Evolutionary conservation across 2,113 vertebrate genomes (phyloP).

Genomic region (Strix uralensis): DNA sequence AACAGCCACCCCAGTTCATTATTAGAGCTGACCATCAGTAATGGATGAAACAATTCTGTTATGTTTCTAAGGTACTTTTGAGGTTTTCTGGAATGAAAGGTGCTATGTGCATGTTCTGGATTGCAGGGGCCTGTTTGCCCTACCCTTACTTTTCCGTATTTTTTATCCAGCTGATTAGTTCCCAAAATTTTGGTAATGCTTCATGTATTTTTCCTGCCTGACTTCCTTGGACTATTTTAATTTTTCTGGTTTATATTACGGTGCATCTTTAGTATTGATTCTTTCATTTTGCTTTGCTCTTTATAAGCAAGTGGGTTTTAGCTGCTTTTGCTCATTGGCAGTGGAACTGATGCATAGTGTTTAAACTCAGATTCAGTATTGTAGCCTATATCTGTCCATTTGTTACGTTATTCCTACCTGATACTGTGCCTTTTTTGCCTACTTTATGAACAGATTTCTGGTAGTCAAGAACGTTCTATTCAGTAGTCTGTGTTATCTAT

Average conservation of each 20-base stretch:
- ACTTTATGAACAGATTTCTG: constrained; percentile 8
- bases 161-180: neutral
- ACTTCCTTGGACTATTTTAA: neutral
- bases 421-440: neutral
- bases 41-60: neutral
- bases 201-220: neutral
- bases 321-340: neutral
- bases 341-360: neutral
- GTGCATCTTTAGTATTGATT: neutral
- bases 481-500: neutral
- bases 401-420: neutral
- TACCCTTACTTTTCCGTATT: neutral
- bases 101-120: neutral
- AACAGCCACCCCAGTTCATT: neutral
- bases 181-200: neutral
- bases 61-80: constrained; percentile 10
- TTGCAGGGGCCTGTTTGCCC: neutral
- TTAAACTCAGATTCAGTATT: neutral
- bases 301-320: neutral
- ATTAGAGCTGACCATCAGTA: neutral
- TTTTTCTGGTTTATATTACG: neutral
- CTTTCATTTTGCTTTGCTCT: neutral
- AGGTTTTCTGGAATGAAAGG: constrained; percentile 10
- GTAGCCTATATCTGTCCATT: neutral
- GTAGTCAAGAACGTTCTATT: neutral